phyloP scores from a whole-genome alignment of 2,888 invertebrate genomes.

The Trachelus iudaicus region DNA sequence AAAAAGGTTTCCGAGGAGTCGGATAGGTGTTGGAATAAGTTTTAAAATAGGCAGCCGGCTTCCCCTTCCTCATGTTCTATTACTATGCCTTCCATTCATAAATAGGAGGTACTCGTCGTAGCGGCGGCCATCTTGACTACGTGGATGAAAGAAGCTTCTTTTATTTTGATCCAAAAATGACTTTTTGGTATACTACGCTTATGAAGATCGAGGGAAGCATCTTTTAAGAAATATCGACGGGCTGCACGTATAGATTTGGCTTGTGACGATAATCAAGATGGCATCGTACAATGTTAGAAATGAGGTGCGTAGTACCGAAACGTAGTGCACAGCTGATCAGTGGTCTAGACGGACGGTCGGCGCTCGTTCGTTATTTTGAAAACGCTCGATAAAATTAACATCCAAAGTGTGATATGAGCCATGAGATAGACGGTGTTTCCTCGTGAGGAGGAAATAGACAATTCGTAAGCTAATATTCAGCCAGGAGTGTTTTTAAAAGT shows the following conservation, averaged over 20 bases:
- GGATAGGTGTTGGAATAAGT: conserved; percentile 7
- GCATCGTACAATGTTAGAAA: not conserved
- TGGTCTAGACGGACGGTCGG: conserved; percentile 50
- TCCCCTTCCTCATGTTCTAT: conserved; percentile 24
- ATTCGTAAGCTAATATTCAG: not conserved
- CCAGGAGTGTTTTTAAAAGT: conserved; percentile 19
- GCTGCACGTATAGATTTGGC: not conserved
- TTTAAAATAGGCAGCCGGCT: conserved; percentile 42
- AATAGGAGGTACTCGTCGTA: conserved; percentile 44
- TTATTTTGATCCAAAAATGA: not conserved
- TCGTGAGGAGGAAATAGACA: not conserved
- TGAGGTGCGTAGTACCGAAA: conserved; percentile 8
- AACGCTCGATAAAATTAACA: not conserved
- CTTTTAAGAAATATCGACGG: not conserved
- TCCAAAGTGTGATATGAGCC: not conserved
- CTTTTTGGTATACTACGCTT: not conserved
- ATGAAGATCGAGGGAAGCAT: not conserved
- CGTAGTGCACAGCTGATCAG: conserved; percentile 60
- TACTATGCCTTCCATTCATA: conserved; percentile 52
- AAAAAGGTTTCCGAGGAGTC: not conserved
- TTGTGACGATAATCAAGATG: not conserved
- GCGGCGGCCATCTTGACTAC: conserved; percentile 49
- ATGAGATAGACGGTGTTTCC: not conserved
- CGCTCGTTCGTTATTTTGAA: conserved; percentile 33
- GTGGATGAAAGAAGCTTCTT: conserved; percentile 22